A percentile compares a stretch with the other conserved stretches of the same genome.
Conservation (phyloP, 2,797 vertebrate genomes). For the Cyclura pinguis region DNA sequence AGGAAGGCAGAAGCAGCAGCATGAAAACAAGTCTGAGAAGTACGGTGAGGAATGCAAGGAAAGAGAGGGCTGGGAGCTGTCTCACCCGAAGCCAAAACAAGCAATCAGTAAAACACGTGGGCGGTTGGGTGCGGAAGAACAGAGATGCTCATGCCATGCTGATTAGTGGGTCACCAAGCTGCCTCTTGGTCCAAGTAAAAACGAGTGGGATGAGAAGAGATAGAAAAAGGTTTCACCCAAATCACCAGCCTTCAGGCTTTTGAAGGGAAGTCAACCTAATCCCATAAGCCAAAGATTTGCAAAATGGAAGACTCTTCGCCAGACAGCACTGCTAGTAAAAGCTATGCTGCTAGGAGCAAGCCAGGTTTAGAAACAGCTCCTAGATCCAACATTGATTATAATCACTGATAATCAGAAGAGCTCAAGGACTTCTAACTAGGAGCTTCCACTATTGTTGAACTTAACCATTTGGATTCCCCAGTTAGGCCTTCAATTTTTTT, state of each 20-base stretch:
- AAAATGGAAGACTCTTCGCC: constrained; percentile 27
- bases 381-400: constrained; percentile 8
- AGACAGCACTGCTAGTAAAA: constrained; percentile 19
- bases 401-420: constrained; percentile 27
- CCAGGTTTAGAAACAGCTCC: constrained; percentile 12
- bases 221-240: not conserved
- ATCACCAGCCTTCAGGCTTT: not conserved
- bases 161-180: constrained; percentile 18
- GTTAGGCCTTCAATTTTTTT: not conserved
- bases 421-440: not conserved
- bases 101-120: not conserved
- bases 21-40: not conserved
- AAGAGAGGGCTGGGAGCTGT: not conserved
- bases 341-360: not conserved
- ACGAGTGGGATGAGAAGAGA: not conserved
- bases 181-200: not conserved
- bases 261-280: not conserved
- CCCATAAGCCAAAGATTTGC: not conserved
- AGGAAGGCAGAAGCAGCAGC: not conserved
- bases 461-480: constrained; percentile 3
- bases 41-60: not conserved
- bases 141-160: not conserved
- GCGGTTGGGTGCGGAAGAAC: not conserved
- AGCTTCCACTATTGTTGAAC: not conserved
- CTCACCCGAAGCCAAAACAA: constrained; percentile 15